Base-by-base conservation (phyloP, 2,113 vertebrate species). In the Coturnix japonica region DNA sequence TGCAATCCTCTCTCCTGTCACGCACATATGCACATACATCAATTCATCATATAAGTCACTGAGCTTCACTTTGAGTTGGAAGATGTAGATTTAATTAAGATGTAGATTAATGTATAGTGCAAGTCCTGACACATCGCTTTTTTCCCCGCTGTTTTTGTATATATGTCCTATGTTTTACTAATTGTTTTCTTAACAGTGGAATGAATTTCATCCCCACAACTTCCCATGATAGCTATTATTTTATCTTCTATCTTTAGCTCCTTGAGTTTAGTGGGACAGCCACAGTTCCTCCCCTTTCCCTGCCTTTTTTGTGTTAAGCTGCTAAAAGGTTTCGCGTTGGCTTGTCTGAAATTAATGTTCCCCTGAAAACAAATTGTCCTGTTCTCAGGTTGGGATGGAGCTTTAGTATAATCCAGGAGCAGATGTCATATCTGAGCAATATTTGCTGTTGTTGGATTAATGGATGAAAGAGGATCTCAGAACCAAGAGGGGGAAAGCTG, bases 291-390 rank as follows among this genome's bases (percentile, higher is more conserved):
- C 54, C 54, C 30, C 18, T 11, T 17, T 1, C 1, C n/a, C 57
- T 39, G 20, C 3, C 4, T 54, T 75, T 78, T 81, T 51, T 71
- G n/a, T 71, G 79, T 82, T 87, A 81, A 44, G 74, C 71, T 30
- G 28, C 81, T 95, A 35, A 91, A 92, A 92, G 78, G 61, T 72
- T 94, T 78, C 85, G 7, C 66, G 81, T 81, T 6, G 51, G 17
- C 78, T 79, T 64, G 39, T 87, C 85, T 71, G 90, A 91, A 95
- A 91, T 91, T 79, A 81, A 85, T 75, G 87, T 72, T 75, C 78
- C 85, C 43, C 51, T 75, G 92, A 65, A 83, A 87, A 87, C 19
- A 79, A 69, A 81, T 44, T 9, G 89, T 47, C 65, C 30, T 57
- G n/a, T 25, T 72, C 89, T 86, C 6, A 10, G n/a, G 14, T 1